Conservation (phyloP, 2,113 vertebrate genomes). For the Muscicapa adusta region DNA sequence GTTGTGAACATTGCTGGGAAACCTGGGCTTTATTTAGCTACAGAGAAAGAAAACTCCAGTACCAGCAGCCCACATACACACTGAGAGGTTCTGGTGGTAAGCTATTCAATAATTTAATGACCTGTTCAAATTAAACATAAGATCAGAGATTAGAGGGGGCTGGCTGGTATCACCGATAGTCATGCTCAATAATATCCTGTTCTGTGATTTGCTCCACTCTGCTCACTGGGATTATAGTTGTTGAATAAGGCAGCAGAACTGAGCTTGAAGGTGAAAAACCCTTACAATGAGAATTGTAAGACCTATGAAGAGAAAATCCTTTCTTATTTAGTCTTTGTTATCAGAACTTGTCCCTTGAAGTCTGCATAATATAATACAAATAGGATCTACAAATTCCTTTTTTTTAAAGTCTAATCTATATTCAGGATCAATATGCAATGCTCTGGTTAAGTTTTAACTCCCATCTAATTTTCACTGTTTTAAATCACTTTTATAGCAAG, state of each 20-base stretch:
- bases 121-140: neutral
- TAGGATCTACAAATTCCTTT: neutral
- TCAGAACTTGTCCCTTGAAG: neutral
- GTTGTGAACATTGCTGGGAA: neutral
- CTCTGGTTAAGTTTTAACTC: neutral
- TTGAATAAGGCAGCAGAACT: neutral
- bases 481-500: neutral
- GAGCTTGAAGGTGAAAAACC: neutral
- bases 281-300: neutral
- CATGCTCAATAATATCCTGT: fast-evolving
- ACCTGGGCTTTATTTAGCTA: neutral
- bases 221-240: neutral
- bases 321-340: neutral
- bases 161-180: neutral
- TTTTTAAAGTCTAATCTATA: neutral
- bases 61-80: neutral
- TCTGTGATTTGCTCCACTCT: neutral
- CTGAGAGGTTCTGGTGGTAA: neutral
- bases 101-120: neutral
- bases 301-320: neutral
- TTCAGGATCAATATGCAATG: neutral
- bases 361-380: neutral
- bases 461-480: neutral
- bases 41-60: neutral
- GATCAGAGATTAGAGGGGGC: neutral